These are phyloP conservation scores for Zonitis immaculata DNA, from an alignment of 2,888 invertebrate genomes.

Conservation along the genomic window DNA sequence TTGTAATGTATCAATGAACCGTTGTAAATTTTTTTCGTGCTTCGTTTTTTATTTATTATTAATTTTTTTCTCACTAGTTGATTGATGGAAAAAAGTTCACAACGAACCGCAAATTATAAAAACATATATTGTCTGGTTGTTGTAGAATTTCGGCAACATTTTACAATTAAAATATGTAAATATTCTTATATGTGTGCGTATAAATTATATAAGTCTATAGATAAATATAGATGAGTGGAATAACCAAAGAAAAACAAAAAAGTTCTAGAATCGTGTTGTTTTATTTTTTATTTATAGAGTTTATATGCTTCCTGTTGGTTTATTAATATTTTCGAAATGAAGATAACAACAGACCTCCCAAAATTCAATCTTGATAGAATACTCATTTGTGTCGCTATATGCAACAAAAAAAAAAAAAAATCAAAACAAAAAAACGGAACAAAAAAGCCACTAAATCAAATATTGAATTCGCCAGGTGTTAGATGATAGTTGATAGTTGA, in stretches of 20 bases:
- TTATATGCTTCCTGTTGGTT: neutral
- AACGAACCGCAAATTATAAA: neutral
- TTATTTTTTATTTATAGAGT: neutral
- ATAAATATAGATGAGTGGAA: neutral
- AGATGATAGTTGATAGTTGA: neutral
- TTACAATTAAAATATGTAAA: neutral
- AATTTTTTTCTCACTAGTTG: neutral
- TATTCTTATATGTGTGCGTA: neutral
- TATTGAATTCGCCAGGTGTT: neutral
- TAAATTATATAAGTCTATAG: neutral
- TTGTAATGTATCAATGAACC: neutral
- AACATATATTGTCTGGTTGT: neutral
- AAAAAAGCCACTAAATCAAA: no score
- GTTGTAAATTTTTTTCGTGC: neutral
- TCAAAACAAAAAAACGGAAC: no score
- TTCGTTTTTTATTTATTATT: neutral
- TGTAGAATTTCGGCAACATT: neutral
- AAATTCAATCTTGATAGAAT: neutral
- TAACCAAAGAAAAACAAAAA: no score
- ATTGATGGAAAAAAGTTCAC: neutral
- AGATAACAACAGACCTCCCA: neutral
- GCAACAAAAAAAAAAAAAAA: neutral
- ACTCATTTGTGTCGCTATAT: neutral
- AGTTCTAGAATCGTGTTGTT: neutral
- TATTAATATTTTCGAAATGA: neutral